These are phyloP conservation scores for Cheirogaleus major DNA, from an alignment of 2,797 vertebrate species.

Conservation along the genomic window DNA sequence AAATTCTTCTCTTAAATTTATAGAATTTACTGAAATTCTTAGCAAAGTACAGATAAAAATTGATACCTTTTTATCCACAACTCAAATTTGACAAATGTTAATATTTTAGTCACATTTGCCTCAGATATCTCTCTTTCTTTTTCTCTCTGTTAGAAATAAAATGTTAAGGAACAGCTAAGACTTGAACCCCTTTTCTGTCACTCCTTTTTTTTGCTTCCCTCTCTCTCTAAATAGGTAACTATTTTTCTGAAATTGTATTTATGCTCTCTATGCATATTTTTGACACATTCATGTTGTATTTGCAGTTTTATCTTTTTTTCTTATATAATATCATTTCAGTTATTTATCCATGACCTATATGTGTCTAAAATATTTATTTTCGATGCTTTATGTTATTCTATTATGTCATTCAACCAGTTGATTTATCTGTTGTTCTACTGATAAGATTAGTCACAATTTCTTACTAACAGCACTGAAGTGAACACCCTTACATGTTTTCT, in stretches of 20 bases:
- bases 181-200: not conserved
- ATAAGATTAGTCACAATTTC: not conserved
- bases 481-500: not conserved
- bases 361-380: constrained; percentile 21
- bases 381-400: constrained; percentile 12
- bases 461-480: not conserved
- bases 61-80: not conserved
- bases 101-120: constrained; percentile 2
- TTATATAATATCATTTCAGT: not conserved
- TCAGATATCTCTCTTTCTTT: not conserved
- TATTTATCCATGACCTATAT: not conserved
- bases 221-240: not conserved
- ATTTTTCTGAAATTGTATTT: not conserved
- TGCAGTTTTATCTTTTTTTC: not conserved
- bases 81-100: constrained; percentile 1
- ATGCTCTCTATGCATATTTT: not conserved
- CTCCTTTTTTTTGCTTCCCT: not conserved
- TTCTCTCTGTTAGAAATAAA: constrained; percentile 3
- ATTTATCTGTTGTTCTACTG: not conserved
- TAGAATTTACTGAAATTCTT: not conserved
- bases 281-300: not conserved
- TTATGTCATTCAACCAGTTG: not conserved
- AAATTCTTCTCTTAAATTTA: not conserved
- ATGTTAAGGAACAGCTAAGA: not conserved
- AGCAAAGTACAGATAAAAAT: constrained; percentile 1